Evolutionary conservation across 1,140 invertebrate genomes (phyloP).

Genomic region (Zaprionus davidi): DNA sequence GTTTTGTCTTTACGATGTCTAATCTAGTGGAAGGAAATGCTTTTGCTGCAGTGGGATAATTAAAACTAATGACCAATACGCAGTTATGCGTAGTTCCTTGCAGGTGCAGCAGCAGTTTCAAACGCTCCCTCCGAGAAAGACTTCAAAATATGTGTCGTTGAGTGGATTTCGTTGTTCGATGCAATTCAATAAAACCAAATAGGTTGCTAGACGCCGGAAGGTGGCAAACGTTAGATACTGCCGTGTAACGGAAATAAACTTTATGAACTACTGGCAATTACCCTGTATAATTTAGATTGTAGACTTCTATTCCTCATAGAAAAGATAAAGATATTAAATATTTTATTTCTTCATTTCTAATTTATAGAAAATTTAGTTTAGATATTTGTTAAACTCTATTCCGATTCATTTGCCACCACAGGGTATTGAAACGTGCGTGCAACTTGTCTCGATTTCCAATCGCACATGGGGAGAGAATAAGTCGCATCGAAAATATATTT

Average conservation of each 20-base stretch:
- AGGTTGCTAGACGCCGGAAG: constrained; percentile 48
- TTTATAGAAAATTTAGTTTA: background rate
- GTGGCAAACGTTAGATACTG: constrained; percentile 54
- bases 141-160: constrained; percentile 44
- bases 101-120: constrained; percentile 30
- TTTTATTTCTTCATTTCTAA: background rate
- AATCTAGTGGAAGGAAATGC: constrained; percentile 64
- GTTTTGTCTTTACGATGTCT: constrained; percentile 48
- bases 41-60: constrained; percentile 55
- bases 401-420: background rate
- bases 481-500: constrained; percentile 41
- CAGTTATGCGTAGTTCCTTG: constrained; percentile 22
- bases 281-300: background rate
- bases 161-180: constrained; percentile 74
- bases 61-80: constrained; percentile 67
- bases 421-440: constrained; percentile 56
- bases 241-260: background rate
- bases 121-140: background rate
- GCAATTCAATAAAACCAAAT: constrained; percentile 66
- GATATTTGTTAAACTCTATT: background rate
- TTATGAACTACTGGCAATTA: background rate
- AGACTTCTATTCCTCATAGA: background rate
- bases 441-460: constrained; percentile 58
- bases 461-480: constrained; percentile 41
- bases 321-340: background rate